Evolutionary conservation across 2,888 invertebrate species (phyloP).

Genomic region (Ichneumon xanthorius): DNA sequence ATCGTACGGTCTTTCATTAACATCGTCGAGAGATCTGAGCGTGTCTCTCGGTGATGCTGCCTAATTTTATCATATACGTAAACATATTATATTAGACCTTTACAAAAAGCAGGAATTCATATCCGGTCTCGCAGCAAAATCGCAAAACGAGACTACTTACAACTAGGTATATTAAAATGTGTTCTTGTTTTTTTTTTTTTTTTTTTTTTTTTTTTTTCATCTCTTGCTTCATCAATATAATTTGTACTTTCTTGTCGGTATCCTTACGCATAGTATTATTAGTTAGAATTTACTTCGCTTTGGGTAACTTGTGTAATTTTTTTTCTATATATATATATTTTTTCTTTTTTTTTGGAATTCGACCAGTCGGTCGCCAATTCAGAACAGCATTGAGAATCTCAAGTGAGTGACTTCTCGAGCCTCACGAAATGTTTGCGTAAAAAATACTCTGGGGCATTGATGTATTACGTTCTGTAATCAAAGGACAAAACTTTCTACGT

Average conservation of each 20-base stretch:
- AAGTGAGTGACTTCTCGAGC: slow-evolving; percentile 20
- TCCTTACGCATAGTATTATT: slow-evolving; percentile 68
- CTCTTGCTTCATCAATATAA: slow-evolving; percentile 65
- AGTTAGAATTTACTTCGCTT: slow-evolving; percentile 74
- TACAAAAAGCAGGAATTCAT: slow-evolving; percentile 55
- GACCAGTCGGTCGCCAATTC: slow-evolving; percentile 24
- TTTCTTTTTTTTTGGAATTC: slow-evolving; percentile 37
- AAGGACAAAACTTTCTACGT: slow-evolving; percentile 22
- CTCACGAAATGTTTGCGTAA: slow-evolving; percentile 49
- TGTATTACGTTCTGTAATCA: slow-evolving; percentile 15
- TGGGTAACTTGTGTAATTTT: slow-evolving; percentile 73
- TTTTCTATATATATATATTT: slow-evolving; percentile 14
- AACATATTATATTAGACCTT: slow-evolving; percentile 53
- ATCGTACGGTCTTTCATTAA: slow-evolving; percentile 27
- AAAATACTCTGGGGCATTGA: slow-evolving; percentile 54
- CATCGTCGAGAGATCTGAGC: slow-evolving; percentile 25
- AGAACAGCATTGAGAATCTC: slow-evolving; percentile 49
- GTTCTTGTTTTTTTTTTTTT: slow-evolving; percentile 52
- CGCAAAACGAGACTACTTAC: slow-evolving; percentile 59
- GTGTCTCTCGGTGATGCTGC: slow-evolving; percentile 17
- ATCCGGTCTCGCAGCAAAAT: slow-evolving; percentile 61
- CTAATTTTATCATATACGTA: slow-evolving; percentile 48
- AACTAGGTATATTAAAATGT: slow-evolving; percentile 57
- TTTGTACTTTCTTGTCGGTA: slow-evolving; percentile 78
- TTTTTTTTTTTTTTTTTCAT: slow-evolving; percentile 37